Evolutionary conservation across 2,888 invertebrate genomes (phyloP).

Genomic region (Perizoma affinitatum): DNA sequence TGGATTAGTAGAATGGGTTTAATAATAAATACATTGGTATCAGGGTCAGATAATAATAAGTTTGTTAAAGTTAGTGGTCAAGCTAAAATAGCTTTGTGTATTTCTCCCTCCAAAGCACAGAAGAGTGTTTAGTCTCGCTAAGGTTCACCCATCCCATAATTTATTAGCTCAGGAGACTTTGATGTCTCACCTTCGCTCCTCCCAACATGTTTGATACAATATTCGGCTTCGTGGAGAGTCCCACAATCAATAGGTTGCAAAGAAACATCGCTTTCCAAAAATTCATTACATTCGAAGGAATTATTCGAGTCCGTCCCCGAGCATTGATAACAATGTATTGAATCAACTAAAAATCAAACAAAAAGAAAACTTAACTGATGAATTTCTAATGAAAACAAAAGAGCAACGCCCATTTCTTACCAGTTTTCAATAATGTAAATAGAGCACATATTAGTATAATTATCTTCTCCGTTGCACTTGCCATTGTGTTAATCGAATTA

Average conservation of each 20-base stretch:
- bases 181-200: conserved; percentile 91
- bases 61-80: no score
- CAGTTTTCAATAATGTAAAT: conserved; percentile 51
- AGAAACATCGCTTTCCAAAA: conserved; percentile 86
- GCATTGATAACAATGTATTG: conserved; percentile 95
- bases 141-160: conserved; percentile 1
- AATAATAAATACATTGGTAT: no score
- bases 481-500: conserved; percentile 40
- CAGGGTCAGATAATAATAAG: no score
- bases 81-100: no score
- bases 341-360: conserved; percentile 78
- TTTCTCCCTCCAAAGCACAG: no score
- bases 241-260: conserved; percentile 89
- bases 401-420: conserved; percentile 61
- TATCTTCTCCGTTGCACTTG: conserved; percentile 32
- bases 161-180: conserved; percentile 20
- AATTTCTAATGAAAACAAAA: conserved; percentile 42
- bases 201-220: conserved; percentile 97
- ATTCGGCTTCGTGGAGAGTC: conserved; percentile 92
- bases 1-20: no score
- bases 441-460: conserved; percentile 45
- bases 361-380: conserved; percentile 42
- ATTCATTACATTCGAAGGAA: conserved; percentile 94
- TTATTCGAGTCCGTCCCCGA: conserved; percentile 90
- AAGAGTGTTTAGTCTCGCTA: no score